These are phyloP conservation scores for Ectropis grisescens DNA, from an alignment of 1,140 invertebrate genomes.

Conservation along the genomic window DNA sequence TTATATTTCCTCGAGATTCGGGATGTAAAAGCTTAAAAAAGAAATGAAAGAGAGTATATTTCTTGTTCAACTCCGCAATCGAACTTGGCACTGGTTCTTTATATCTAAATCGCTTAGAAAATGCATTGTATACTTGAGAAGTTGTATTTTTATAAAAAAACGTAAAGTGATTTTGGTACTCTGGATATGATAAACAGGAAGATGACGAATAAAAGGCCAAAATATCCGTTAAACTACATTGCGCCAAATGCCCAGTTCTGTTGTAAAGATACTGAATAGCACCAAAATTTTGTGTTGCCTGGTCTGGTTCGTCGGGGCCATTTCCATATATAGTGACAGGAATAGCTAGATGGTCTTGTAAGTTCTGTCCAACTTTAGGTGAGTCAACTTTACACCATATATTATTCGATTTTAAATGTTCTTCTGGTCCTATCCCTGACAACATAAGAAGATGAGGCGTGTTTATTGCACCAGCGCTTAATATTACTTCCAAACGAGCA, in stretches of 20 bases:
- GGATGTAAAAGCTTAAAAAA: conserved; percentile 52
- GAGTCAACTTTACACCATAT: conserved; percentile 67
- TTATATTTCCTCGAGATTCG: conserved; percentile 48
- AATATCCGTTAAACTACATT: conserved; percentile 13
- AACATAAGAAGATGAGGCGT: conserved; percentile 55
- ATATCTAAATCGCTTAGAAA: conserved; percentile 12
- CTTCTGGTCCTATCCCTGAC: conserved; percentile 42
- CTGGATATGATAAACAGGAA: conserved; percentile 17
- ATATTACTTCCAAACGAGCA: conserved; percentile 59
- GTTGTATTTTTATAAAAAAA: conserved; percentile 10
- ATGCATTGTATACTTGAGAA: conserved; percentile 6
- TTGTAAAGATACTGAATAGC: conserved; percentile 20
- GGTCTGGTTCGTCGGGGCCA: conserved; percentile 2
- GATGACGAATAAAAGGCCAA: conserved; percentile 20
- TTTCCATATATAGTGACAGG: conserved; percentile 19
- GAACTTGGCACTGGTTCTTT: conserved; percentile 37
- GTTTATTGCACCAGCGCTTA: conserved; percentile 62
- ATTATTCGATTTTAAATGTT: conserved; percentile 27
- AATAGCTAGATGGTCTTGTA: conserved; percentile 70
- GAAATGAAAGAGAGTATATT: conserved; percentile 37
- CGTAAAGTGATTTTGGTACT: conserved; percentile 24
- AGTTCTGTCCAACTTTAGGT: conserved; percentile 76
- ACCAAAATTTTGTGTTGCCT: conserved; percentile 7
- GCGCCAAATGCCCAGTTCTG: conserved; percentile 17
- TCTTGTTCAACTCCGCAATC: conserved; percentile 35